Evolutionary conservation across 2,888 invertebrate species (phyloP).

Genomic region (Aleiodes alternator): DNA sequence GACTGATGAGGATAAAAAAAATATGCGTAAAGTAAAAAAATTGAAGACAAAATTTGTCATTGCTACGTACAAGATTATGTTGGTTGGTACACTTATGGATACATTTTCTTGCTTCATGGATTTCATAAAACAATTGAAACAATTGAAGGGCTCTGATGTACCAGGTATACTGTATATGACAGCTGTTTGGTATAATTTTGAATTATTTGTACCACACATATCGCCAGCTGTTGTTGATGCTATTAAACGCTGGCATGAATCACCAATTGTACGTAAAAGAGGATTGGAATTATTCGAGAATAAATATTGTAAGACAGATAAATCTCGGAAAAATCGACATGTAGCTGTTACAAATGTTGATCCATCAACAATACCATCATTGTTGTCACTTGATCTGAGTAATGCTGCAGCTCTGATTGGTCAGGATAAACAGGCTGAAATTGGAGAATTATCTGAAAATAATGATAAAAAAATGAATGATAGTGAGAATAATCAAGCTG

Average conservation of each 20-base stretch:
- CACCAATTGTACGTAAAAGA: too few relatives aligned
- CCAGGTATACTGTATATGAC: neutral
- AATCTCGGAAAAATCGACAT: too few relatives aligned
- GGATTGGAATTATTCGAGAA: too few relatives aligned
- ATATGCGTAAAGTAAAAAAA: neutral
- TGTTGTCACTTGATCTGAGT: too few relatives aligned
- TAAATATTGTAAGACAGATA: too few relatives aligned
- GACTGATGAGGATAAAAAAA: neutral
- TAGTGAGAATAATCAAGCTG: too few relatives aligned
- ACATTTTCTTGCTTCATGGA: neutral
- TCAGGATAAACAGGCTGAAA: too few relatives aligned
- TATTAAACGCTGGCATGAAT: neutral
- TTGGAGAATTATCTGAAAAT: too few relatives aligned
- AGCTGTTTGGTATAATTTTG: constrained; percentile 39
- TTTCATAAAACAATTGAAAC: neutral
- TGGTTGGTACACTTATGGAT: neutral
- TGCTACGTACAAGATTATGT: neutral
- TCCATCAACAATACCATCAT: too few relatives aligned
- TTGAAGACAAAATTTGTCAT: neutral
- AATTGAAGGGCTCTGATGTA: neutral
- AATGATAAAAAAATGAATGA: too few relatives aligned
- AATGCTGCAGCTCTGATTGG: too few relatives aligned
- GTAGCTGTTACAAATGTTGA: too few relatives aligned
- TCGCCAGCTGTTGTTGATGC: neutral
- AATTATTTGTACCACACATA: constrained; percentile 28